Conservation (phyloP, 2,888 invertebrate genomes). For the Pegoplata infirma region DNA sequence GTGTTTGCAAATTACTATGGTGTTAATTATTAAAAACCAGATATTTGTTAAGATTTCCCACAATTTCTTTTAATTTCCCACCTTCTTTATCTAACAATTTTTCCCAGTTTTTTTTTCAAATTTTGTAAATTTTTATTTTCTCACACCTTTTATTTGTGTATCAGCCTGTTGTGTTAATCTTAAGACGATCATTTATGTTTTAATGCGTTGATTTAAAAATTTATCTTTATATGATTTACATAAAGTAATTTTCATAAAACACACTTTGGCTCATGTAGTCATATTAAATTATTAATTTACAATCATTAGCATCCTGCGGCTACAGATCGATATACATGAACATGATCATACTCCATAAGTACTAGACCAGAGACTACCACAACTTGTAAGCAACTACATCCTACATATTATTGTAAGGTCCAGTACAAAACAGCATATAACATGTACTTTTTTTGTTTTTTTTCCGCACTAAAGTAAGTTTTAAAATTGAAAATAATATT, state of each 20-base stretch:
- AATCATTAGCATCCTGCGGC: conserved; percentile 76
- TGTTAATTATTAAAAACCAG: too few relatives aligned
- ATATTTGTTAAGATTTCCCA: too few relatives aligned
- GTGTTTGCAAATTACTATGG: too few relatives aligned
- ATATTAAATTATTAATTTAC: conserved; percentile 77
- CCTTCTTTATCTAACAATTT: too few relatives aligned
- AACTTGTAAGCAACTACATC: conserved; percentile 29
- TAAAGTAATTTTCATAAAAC: conserved; percentile 65
- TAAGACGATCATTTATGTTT: conserved; percentile 60
- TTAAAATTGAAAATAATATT: conserved; percentile 76
- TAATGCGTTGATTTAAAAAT: conserved; percentile 67
- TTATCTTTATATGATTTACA: conserved; percentile 69
- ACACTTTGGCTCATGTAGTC: conserved; percentile 64
- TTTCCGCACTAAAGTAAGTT: conserved; percentile 63
- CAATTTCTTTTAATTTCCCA: too few relatives aligned
- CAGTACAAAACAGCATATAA: conserved; percentile 12
- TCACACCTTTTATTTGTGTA: conserved; percentile 51
- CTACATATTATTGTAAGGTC: conserved; percentile 45
- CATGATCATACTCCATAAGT: conserved; percentile 6
- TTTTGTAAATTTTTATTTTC: conserved; percentile 35
- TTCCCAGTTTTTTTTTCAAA: too few relatives aligned
- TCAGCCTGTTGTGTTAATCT: conserved; percentile 40
- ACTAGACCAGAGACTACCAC: conserved; percentile 9
- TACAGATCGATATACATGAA: conserved; percentile 66
- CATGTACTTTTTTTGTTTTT: conserved; percentile 11